Evolutionary conservation across 2,888 invertebrate species (phyloP).

Genomic region (Drosophila leonis): DNA sequence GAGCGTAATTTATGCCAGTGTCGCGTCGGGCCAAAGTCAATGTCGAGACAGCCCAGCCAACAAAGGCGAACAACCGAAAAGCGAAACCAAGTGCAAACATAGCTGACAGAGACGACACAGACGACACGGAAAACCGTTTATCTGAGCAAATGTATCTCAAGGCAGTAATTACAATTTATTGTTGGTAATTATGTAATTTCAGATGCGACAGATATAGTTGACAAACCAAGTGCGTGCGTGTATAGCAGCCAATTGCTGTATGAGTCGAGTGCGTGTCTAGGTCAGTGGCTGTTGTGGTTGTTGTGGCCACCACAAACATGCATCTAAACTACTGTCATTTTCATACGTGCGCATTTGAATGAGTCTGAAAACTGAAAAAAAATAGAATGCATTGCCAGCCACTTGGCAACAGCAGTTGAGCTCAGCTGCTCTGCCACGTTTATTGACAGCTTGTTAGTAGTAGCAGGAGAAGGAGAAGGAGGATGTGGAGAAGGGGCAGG

Average conservation of each 20-base stretch:
- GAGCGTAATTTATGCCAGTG: constrained; percentile 74
- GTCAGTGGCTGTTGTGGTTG: constrained; percentile 27
- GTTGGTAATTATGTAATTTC: constrained; percentile 79
- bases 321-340: constrained; percentile 16
- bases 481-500: neutral
- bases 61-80: constrained; percentile 25
- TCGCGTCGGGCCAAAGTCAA: constrained; percentile 73
- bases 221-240: constrained; percentile 60
- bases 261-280: constrained; percentile 49
- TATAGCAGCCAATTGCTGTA: constrained; percentile 30
- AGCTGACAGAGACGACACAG: constrained; percentile 41
- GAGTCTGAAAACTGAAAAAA: constrained; percentile 13
- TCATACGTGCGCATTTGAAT: constrained; percentile 60
- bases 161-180: constrained; percentile 81
- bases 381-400: constrained; percentile 7
- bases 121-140: constrained; percentile 54
- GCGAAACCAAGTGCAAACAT: constrained; percentile 37
- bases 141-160: constrained; percentile 74
- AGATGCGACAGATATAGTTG: constrained; percentile 38
- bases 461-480: neutral
- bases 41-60: constrained; percentile 46
- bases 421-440: constrained; percentile 35
- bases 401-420: constrained; percentile 1
- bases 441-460: constrained; percentile 55
- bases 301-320: neutral